phyloP scores from a whole-genome alignment of 2,888 invertebrate species.

The Cepaea hortensis region DNA sequence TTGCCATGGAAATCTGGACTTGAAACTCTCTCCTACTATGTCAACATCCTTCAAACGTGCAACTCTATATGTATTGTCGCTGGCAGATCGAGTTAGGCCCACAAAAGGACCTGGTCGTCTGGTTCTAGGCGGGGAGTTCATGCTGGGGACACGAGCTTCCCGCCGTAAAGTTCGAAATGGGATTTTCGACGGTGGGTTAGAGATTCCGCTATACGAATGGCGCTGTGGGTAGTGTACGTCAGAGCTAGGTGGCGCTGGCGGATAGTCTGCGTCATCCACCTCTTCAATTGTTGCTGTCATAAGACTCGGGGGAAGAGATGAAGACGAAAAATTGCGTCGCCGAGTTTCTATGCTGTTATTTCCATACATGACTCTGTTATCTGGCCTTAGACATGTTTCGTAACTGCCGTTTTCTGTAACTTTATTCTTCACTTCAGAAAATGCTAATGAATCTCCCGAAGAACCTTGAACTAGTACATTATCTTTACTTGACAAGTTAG shows the following conservation, averaged over 20 bases:
- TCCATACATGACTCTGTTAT: neutral
- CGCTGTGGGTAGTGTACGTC: slow-evolving; percentile 22
- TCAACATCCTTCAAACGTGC: slow-evolving; percentile 56
- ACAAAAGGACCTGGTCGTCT: neutral
- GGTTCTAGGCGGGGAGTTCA: slow-evolving; percentile 18
- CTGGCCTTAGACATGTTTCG: neutral
- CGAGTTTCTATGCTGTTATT: neutral
- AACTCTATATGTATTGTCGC: slow-evolving; percentile 26
- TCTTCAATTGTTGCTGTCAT: slow-evolving; percentile 35
- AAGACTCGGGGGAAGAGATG: slow-evolving; percentile 41
- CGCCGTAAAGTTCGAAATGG: slow-evolving; percentile 26
- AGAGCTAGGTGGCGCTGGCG: neutral
- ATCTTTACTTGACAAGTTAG: neutral
- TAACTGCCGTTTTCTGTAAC: neutral
- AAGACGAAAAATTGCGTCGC: slow-evolving; percentile 43
- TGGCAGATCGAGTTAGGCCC: slow-evolving; percentile 11
- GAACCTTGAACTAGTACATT: neutral
- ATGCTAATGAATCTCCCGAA: neutral
- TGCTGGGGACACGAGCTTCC: slow-evolving; percentile 36
- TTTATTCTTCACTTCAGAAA: neutral
- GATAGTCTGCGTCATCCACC: slow-evolving; percentile 26
- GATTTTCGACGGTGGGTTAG: neutral
- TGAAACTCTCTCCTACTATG: slow-evolving; percentile 68
- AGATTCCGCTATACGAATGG: slow-evolving; percentile 18
- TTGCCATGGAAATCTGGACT: slow-evolving; percentile 71